phyloP scores from a whole-genome alignment of 2,888 invertebrate genomes.

The Cryptocephalus moraei region DNA sequence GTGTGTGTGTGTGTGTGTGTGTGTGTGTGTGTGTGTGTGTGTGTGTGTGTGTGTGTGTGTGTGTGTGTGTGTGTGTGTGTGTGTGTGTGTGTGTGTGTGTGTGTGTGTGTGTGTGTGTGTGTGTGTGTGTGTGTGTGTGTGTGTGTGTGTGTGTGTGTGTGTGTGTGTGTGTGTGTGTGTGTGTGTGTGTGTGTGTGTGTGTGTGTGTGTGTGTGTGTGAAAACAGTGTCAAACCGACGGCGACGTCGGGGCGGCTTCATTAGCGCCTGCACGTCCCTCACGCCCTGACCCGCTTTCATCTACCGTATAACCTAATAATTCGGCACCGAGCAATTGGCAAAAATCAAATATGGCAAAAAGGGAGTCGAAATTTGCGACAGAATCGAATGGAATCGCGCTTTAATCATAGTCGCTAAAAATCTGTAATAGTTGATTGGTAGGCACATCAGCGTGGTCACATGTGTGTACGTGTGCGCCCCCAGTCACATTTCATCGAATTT shows the following conservation, averaged over 20 bases:
- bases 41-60: too few species aligned
- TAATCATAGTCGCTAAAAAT: constrained; percentile 22
- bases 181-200: too few species aligned
- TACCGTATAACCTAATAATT: constrained; percentile 16
- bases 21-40: too few species aligned
- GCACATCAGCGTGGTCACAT: constrained; percentile 29
- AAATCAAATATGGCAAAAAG: not conserved
- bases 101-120: too few species aligned
- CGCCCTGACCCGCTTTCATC: constrained; percentile 10
- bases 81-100: too few species aligned
- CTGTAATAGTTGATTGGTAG: constrained; percentile 23
- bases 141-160: too few species aligned
- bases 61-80: too few species aligned
- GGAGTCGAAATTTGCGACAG: constrained; percentile 11
- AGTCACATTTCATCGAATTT: constrained; percentile 46
- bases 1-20: too few species aligned
- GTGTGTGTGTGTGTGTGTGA: too few species aligned
- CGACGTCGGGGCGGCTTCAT: constrained; percentile 8
- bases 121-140: too few species aligned
- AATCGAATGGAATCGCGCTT: constrained; percentile 12
- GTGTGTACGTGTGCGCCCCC: constrained; percentile 19
- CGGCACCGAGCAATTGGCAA: constrained; percentile 1
- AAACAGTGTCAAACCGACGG: too few species aligned
- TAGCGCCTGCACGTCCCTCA: constrained; percentile 9
- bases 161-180: too few species aligned